phyloP scores from a whole-genome alignment of 2,113 vertebrate genomes.

The Dissostichus mawsoni region DNA sequence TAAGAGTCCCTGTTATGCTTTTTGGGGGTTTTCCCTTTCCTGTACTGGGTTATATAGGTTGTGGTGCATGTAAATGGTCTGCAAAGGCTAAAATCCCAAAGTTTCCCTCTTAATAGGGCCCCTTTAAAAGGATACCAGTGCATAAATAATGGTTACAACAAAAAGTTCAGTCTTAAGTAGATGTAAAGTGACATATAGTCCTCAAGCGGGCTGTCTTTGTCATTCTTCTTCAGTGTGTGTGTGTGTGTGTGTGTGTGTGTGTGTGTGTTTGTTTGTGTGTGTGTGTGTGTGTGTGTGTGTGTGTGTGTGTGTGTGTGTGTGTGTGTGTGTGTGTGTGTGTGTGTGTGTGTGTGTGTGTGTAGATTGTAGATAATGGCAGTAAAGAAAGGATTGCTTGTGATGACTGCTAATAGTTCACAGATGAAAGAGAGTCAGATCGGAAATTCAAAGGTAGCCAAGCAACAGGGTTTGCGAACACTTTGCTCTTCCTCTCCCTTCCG shows the following conservation, averaged over 20 bases:
- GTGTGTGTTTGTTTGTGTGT: slow-evolving; percentile 27
- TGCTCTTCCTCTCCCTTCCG: slow-evolving; percentile 70
- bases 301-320: slow-evolving; percentile 28
- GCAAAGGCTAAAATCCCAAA: no score
- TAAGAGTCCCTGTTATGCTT: no score
- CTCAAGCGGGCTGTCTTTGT: slow-evolving; percentile 5
- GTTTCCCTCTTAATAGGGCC: no score
- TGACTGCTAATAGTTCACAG: slow-evolving; percentile 80
- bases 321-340: slow-evolving; percentile 16
- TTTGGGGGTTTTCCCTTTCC: no score
- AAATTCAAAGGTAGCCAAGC: slow-evolving; percentile 80
- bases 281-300: slow-evolving; percentile 26
- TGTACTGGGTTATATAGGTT: no score
- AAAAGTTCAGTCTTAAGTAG: background rate
- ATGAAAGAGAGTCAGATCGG: slow-evolving; percentile 73
- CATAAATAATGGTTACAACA: background rate
- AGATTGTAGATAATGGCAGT: slow-evolving; percentile 35
- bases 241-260: slow-evolving; percentile 28
- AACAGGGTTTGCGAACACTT: slow-evolving; percentile 75
- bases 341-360: slow-evolving; percentile 29
- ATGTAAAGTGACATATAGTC: slow-evolving; percentile 30
- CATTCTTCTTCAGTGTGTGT: slow-evolving; percentile 7
- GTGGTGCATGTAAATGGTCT: no score
- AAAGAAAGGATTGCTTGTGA: slow-evolving; percentile 72
- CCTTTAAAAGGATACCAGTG: background rate